phyloP scores from a whole-genome alignment of 2,888 invertebrate genomes.

The Apotomis turbidana region DNA sequence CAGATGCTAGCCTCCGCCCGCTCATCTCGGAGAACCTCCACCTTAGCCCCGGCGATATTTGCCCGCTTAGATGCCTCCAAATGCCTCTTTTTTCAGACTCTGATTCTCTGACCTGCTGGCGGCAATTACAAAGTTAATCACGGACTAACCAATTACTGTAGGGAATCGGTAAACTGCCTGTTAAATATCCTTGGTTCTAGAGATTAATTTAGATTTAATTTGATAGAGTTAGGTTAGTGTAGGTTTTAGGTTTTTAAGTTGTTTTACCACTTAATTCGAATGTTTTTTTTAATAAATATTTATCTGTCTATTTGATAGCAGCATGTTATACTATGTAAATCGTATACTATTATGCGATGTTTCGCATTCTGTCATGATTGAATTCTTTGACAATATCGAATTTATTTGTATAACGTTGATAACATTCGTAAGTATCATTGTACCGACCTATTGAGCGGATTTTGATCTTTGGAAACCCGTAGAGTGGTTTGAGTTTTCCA shows the following conservation, averaged over 20 bases:
- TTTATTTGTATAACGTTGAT: conserved; percentile 37
- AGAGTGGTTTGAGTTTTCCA: conserved; percentile 68
- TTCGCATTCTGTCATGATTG: conserved; percentile 15
- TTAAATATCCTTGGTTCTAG: conserved; percentile 52
- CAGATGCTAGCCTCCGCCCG: conserved; percentile 75
- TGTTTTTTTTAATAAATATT: too few relatives aligned
- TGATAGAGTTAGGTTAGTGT: too few relatives aligned
- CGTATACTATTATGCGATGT: neutral
- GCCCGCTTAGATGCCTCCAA: conserved; percentile 65
- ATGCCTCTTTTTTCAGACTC: conserved; percentile 64
- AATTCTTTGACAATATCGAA: conserved; percentile 26
- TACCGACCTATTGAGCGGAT: conserved; percentile 45
- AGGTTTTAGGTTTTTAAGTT: too few relatives aligned
- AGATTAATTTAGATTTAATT: conserved; percentile 47
- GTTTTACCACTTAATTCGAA: too few relatives aligned
- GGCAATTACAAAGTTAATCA: conserved; percentile 65
- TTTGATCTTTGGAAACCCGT: conserved; percentile 44
- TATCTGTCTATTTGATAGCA: too few relatives aligned
- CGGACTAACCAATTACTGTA: conserved; percentile 60
- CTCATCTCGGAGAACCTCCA: conserved; percentile 76
- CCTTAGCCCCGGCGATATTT: conserved; percentile 67
- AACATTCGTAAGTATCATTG: conserved; percentile 48
- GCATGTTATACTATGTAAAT: neutral
- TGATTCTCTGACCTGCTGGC: conserved; percentile 54
- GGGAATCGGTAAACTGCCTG: conserved; percentile 51